Base-by-base conservation (phyloP, 2,797 vertebrate genomes). In the Eremophila alpestris region DNA sequence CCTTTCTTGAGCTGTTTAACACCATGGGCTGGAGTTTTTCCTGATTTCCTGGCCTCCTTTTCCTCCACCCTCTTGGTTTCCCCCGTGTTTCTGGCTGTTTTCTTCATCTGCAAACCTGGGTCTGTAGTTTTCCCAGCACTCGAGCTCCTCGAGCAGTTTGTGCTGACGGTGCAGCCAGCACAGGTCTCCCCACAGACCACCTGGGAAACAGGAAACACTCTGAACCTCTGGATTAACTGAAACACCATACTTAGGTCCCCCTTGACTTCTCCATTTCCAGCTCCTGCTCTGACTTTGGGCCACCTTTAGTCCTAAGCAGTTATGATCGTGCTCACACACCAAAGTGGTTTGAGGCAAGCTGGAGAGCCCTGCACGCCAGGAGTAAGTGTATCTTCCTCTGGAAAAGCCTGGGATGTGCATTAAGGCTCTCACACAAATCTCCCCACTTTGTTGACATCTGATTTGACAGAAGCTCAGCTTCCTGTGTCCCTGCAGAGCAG, bases 201-300 rank as follows among this genome's bases (percentile, higher is more conserved):
- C 94, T 94, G 93, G 95, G 94, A 86, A 95, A 81, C 73, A 88
- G 95, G 94, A 96, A 96, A 88, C 3, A 0, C 46, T 85, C 91
- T 20, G 69, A 94, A 80, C 84, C 89, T 83, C 87, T 77, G 94
- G 79, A 93, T 95, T 96, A 94, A 88, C 89, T 69, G 91, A 86
- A 91, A 95, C 62, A 68, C 87, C 85, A 65, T 54, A 48, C 82
- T 83, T 24, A 4, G 65, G 9, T 95, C 93, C 87, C 73, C 36
- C 73, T 60, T 81, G 96, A 32, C 91, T 90, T 94, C 95, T 94
- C 89, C 27, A 20, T 95, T 96, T 96, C 83, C 91, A 91, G 27
- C 89, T 75, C 52, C 56, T 54, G 46, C 19, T 86, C 85, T 77
- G 71, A 81, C 52, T 68, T 54, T 55, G 82, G 70, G 59, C 81